These are phyloP conservation scores for Eleutherodactylus coqui DNA, from an alignment of 2,797 vertebrate genomes.

Conservation along the genomic window DNA sequence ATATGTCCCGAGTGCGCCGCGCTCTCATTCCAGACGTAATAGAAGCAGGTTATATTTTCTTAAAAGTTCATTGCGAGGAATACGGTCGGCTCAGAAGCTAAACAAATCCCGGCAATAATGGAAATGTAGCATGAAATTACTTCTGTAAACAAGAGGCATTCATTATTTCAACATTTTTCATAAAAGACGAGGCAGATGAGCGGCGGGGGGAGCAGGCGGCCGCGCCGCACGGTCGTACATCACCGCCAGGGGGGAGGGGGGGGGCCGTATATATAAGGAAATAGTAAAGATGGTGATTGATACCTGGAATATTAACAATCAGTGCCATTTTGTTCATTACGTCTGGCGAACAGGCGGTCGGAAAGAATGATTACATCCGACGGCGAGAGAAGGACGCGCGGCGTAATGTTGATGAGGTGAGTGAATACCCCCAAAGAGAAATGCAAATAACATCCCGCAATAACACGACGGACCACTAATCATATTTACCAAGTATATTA, in stretches of 20 bases:
- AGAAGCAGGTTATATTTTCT: conserved; percentile 83
- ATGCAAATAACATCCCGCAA: conserved; percentile 98
- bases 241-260: conserved; percentile 74
- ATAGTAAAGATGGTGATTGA: conserved; percentile 88
- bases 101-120: conserved; percentile 98
- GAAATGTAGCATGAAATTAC: conserved; percentile 99
- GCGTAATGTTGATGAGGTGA: conserved; percentile 92
- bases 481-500: conserved; percentile 99
- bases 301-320: conserved; percentile 92
- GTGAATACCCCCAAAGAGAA: conserved; percentile 95
- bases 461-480: conserved; percentile 99
- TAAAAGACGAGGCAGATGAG: conserved; percentile 79
- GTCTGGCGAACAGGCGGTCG: conserved; percentile 68
- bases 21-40: conserved; percentile 78
- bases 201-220: conserved; percentile 61
- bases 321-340: conserved; percentile 91
- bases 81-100: conserved; percentile 87
- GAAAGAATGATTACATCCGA: conserved; percentile 80
- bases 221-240: conserved; percentile 79
- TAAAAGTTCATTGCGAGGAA: conserved; percentile 85
- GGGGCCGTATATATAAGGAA: conserved; percentile 79
- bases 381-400: conserved; percentile 81
- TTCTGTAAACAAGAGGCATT: conserved; percentile 97
- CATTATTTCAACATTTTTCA: conserved; percentile 93
- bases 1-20: conserved; percentile 79